Conservation (phyloP, 2,113 vertebrate genomes). For the Sebastes fasciatus region DNA sequence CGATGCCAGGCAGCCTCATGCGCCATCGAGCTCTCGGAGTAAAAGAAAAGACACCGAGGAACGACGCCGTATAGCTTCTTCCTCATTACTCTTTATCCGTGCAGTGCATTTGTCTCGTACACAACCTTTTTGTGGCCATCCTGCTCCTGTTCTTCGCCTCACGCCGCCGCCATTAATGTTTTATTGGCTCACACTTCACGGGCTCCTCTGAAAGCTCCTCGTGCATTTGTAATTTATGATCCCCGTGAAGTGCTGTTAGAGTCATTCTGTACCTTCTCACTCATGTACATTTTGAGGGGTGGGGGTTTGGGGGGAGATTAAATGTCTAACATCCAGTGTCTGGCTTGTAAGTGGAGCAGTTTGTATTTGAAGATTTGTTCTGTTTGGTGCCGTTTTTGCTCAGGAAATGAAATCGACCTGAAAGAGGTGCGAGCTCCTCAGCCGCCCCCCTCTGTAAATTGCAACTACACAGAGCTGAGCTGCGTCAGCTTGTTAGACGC, state of each 20-base stretch:
- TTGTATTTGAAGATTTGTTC: constrained; percentile 43
- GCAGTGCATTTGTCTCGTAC: constrained; percentile 2
- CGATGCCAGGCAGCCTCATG: neutral
- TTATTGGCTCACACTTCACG: constrained; percentile 53
- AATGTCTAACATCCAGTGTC: constrained; percentile 19
- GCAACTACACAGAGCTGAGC: constrained; percentile 13
- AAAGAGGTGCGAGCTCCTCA: constrained; percentile 27
- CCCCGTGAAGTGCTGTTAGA: constrained; percentile 22
- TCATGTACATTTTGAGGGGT: neutral
- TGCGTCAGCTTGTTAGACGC: constrained; percentile 18
- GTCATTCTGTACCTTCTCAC: constrained; percentile 32
- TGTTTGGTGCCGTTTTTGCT: constrained; percentile 6
- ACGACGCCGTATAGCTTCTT: neutral
- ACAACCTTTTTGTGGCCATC: constrained; percentile 16
- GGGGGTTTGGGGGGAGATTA: constrained; percentile 11
- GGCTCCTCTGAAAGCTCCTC: constrained; percentile 45
- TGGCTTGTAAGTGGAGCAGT: constrained; percentile 36
- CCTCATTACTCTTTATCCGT: constrained; percentile 1
- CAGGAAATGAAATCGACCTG: constrained; percentile 27
- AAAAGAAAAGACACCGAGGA: neutral
- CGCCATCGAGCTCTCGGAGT: neutral
- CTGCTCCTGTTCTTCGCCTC: constrained; percentile 24
- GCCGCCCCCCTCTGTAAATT: neutral
- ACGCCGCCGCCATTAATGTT: constrained; percentile 54
- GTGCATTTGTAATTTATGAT: constrained; percentile 68